A percentile compares a stretch with the other conserved stretches of the same genome.
Evolutionary conservation across 2,797 vertebrate genomes (phyloP).

Genomic region (Tenualosa ilisha): DNA sequence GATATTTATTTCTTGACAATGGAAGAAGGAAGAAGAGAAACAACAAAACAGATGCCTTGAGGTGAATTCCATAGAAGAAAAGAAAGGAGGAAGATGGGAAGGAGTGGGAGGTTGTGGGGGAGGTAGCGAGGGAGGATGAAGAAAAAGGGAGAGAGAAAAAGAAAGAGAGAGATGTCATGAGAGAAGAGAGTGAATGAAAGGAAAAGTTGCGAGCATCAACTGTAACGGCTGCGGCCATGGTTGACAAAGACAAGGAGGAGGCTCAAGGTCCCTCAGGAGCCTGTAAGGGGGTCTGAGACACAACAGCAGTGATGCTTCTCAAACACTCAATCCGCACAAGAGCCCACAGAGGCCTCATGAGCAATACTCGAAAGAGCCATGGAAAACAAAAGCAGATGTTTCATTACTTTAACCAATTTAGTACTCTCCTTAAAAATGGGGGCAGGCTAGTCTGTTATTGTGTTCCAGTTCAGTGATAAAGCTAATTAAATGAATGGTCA

Average conservation of each 20-base stretch:
- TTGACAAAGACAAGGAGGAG: not conserved
- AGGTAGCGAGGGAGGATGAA: not conserved
- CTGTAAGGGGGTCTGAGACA: constrained; percentile 17
- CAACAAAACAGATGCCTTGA: not conserved
- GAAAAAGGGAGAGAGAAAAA: not conserved
- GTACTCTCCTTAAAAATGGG: not conserved
- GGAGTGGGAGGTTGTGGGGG: not conserved
- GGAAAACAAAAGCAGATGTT: constrained; percentile 30
- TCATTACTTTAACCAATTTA: constrained; percentile 17
- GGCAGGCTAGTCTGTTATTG: not conserved
- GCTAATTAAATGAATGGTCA: not conserved
- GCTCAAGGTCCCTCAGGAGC: constrained; percentile 24
- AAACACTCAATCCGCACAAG: constrained; percentile 24
- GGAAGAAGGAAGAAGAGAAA: not conserved
- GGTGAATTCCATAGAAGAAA: not conserved
- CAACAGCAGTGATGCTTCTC: constrained; percentile 28
- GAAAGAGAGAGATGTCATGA: not conserved
- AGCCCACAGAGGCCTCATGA: not conserved
- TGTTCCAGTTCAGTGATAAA: not conserved
- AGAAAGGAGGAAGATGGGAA: not conserved
- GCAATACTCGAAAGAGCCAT: constrained; percentile 9
- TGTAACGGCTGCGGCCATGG: constrained; percentile 17
- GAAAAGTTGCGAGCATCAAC: not conserved
- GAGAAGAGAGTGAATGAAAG: constrained; percentile 1
- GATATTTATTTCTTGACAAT: not conserved